A percentile compares a stretch with the other conserved stretches of the same genome.
phyloP scores from a whole-genome alignment of 2,888 invertebrate species.

The Clunio marinus region DNA sequence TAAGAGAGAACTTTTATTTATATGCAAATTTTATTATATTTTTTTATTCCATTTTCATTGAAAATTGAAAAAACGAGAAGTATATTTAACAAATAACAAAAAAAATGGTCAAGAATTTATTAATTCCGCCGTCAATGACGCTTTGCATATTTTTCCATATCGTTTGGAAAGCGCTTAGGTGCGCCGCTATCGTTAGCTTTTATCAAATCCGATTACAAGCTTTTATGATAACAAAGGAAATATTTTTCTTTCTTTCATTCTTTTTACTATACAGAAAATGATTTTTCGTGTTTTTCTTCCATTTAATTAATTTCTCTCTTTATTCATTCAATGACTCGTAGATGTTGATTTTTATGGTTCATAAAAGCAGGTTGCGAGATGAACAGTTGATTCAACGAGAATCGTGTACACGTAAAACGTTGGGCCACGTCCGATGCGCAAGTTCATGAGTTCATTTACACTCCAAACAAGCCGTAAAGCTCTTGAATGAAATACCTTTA shows the following conservation, averaged over 20 bases:
- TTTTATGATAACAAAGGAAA: neutral
- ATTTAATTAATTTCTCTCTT: slow-evolving; percentile 28
- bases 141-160: neutral
- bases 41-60: neutral
- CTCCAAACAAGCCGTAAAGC: too few species aligned
- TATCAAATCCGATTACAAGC: slow-evolving; percentile 5
- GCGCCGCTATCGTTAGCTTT: neutral
- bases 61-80: slow-evolving; percentile 5
- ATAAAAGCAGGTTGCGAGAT: slow-evolving; percentile 30
- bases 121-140: neutral
- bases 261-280: neutral
- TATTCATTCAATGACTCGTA: slow-evolving; percentile 25
- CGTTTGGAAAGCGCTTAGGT: neutral
- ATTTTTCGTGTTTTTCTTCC: slow-evolving; percentile 6
- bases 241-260: neutral
- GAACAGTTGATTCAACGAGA: slow-evolving; percentile 16
- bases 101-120: too few species aligned
- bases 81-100: too few species aligned
- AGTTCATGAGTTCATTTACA: neutral
- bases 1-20: too few species aligned
- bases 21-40: slow-evolving; percentile 6
- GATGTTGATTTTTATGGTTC: slow-evolving; percentile 27
- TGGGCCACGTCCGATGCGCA: neutral
- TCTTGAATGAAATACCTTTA: too few species aligned
- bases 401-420: neutral